Conservation (phyloP, 2,888 invertebrate species). For the Stenoptilia bipunctidactyla region DNA sequence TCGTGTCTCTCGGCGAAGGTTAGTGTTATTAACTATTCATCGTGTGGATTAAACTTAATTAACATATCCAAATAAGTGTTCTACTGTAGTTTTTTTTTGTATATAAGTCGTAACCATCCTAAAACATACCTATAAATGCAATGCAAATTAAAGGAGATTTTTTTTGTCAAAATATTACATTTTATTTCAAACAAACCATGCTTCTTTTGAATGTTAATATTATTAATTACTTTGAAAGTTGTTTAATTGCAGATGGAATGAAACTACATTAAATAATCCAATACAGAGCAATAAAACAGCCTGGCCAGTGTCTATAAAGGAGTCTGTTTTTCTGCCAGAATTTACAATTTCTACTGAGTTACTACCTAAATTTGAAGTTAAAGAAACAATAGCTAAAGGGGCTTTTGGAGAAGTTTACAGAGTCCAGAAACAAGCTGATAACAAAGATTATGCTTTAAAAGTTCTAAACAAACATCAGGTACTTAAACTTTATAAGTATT, state of each 20-base stretch:
- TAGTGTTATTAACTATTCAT: conserved; percentile 26
- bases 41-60: not conserved
- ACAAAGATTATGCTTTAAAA: conserved; percentile 86
- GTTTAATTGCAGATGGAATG: conserved; percentile 72
- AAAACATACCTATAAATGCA: no score
- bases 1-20: conserved; percentile 76
- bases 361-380: conserved; percentile 74
- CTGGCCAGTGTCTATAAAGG: conserved; percentile 86
- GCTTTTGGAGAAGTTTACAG: conserved; percentile 92
- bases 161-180: no score
- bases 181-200: no score
- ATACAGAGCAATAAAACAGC: conserved; percentile 76
- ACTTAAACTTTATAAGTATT: no score
- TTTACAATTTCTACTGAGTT: conserved; percentile 79
- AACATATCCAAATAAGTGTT: not conserved
- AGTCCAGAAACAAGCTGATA: conserved; percentile 76
- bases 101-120: no score
- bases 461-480: conserved; percentile 85
- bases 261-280: conserved; percentile 73
- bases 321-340: conserved; percentile 89
- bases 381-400: conserved; percentile 86
- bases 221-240: no score
- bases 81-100: no score
- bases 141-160: no score
- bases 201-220: no score